These are phyloP conservation scores for Nebria salina DNA, from an alignment of 2,888 invertebrate genomes.

Conservation along the genomic window DNA sequence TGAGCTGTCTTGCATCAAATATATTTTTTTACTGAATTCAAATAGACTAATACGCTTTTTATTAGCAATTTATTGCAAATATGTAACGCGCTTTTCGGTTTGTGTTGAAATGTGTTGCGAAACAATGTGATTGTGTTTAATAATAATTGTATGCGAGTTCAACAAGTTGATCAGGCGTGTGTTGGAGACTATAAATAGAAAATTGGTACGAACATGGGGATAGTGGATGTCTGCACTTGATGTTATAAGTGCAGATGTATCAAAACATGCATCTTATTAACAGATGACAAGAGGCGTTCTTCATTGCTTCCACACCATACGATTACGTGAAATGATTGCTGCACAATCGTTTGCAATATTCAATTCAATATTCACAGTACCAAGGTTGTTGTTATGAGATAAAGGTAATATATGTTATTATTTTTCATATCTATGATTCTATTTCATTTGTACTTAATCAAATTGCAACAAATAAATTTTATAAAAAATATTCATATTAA, in stretches of 20 bases:
- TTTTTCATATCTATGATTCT: no score
- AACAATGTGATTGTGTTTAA: background rate
- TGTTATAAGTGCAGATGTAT: background rate
- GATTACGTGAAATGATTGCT: no score
- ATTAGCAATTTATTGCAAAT: background rate
- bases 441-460: no score
- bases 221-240: constrained; percentile 33
- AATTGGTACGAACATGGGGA: constrained; percentile 36
- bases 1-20: background rate
- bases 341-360: no score
- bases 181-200: constrained; percentile 48
- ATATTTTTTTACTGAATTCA: background rate
- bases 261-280: constrained; percentile 3
- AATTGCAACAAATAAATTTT: no score
- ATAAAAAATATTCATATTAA: no score
- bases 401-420: constrained; percentile 20
- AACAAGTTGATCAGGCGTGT: constrained; percentile 36
- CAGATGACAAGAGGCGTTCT: constrained; percentile 35
- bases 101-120: no score
- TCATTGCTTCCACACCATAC: no score
- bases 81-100: no score
- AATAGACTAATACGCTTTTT: background rate
- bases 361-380: background rate
- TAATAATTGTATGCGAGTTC: background rate
- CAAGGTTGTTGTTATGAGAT: constrained; percentile 33